Percentiles rank a stretch among this genome's conserved stretches.
phyloP scores from a whole-genome alignment of 2,888 invertebrate species.

The Nephrotoma flavescens region DNA sequence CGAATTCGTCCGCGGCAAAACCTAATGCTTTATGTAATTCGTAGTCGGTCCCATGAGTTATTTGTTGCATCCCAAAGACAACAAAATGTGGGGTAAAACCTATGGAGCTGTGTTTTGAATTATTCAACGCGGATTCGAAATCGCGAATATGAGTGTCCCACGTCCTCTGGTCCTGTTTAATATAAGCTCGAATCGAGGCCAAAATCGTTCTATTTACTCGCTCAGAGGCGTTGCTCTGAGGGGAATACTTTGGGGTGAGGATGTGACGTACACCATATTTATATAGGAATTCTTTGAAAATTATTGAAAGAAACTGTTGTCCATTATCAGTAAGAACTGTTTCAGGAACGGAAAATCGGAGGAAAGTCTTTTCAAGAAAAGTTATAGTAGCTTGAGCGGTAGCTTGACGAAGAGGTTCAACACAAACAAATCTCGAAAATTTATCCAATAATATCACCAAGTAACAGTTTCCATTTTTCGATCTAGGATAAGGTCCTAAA shows the following conservation, averaged over 20 bases:
- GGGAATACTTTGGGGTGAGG: not conserved
- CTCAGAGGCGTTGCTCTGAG: not conserved
- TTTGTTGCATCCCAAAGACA: not conserved
- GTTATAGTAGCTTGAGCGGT: no score
- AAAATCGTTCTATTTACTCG: not conserved
- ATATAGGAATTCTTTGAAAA: no score
- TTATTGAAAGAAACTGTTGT: no score
- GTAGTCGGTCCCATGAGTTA: not conserved
- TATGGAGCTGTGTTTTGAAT: not conserved
- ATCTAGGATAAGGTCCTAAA: no score
- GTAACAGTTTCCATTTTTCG: no score
- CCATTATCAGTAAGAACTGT: no score
- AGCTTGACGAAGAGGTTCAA: no score
- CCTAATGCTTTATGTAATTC: not conserved
- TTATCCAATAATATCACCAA: no score
- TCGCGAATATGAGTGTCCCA: not conserved
- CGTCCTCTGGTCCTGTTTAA: not conserved
- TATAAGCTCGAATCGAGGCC: not conserved
- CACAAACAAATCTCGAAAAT: no score
- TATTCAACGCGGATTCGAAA: not conserved
- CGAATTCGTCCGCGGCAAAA: not conserved
- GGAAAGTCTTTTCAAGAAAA: no score
- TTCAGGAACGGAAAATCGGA: no score
- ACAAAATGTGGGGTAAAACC: not conserved
- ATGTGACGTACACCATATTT: no score